phyloP scores from a whole-genome alignment of 1,140 invertebrate genomes.

The Vollenhovia emeryi region DNA sequence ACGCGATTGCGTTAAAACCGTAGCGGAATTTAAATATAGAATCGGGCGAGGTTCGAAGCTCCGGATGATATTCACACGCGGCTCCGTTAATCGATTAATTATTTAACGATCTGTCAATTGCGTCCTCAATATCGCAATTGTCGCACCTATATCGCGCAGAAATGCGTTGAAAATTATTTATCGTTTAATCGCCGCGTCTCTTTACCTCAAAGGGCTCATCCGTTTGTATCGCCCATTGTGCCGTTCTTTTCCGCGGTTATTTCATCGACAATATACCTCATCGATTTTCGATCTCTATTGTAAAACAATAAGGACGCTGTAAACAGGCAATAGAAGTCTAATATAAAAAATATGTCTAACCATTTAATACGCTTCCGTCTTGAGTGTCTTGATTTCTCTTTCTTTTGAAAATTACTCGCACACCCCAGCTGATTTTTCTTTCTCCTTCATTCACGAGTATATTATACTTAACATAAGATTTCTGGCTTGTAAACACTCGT shows the following conservation, averaged over 20 bases:
- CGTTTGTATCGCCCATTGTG: neutral
- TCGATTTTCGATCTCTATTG: neutral
- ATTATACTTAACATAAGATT: neutral
- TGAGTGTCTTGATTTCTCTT: neutral
- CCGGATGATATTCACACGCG: neutral
- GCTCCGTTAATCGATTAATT: neutral
- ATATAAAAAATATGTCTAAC: neutral
- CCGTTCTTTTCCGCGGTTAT: neutral
- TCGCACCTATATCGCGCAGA: no score
- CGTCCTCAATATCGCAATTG: neutral
- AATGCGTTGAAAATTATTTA: neutral
- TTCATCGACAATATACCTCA: neutral
- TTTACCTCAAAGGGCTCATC: neutral
- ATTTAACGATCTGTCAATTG: neutral
- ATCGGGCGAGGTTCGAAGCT: neutral
- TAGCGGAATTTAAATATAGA: conserved; percentile 13
- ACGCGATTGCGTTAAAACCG: neutral
- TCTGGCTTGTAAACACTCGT: conserved; percentile 1
- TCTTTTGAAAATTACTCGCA: neutral
- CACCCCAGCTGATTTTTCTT: neutral
- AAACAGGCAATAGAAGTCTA: neutral
- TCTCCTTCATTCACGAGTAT: neutral
- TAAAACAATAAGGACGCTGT: neutral
- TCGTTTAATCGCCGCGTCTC: neutral
- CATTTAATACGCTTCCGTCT: neutral